Percentiles rank a stretch among this genome's conserved stretches.
Conservation (phyloP, 2,797 vertebrate species). For the Rhynchonycteris naso region DNA sequence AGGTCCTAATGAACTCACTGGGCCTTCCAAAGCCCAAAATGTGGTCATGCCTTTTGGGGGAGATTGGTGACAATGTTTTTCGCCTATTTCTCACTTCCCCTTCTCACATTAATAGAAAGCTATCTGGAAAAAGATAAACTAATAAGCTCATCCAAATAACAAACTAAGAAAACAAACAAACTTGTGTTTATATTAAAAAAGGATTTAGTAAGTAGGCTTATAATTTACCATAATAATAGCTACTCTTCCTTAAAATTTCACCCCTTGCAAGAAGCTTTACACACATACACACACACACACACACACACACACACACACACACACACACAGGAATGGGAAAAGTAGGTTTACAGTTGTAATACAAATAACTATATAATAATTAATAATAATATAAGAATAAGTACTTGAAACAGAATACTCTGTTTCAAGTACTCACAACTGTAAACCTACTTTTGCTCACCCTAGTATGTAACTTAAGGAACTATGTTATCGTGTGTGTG, state of each 20-base stretch:
- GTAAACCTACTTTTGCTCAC: no score
- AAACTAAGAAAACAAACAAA: background rate
- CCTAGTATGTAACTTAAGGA: background rate
- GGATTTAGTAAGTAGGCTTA: background rate
- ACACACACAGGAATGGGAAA: no score
- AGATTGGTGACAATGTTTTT: background rate
- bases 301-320: no score
- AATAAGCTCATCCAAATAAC: background rate
- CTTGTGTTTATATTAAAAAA: constrained; percentile 15
- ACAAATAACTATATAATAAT: no score
- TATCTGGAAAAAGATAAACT: background rate
- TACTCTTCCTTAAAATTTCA: background rate
- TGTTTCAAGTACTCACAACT: no score
- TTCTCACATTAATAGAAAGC: background rate
- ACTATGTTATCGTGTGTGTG: background rate
- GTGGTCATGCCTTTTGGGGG: background rate
- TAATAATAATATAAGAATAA: no score
- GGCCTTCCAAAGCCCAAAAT: background rate
- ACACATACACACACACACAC: background rate
- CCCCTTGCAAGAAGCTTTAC: background rate
- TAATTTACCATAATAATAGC: background rate
- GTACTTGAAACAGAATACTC: no score
- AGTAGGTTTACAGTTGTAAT: no score
- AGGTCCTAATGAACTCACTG: background rate
- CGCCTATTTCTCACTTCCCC: background rate